Conservation (phyloP, 2,797 vertebrate genomes). For the Erpetoichthys calabaricus region DNA sequence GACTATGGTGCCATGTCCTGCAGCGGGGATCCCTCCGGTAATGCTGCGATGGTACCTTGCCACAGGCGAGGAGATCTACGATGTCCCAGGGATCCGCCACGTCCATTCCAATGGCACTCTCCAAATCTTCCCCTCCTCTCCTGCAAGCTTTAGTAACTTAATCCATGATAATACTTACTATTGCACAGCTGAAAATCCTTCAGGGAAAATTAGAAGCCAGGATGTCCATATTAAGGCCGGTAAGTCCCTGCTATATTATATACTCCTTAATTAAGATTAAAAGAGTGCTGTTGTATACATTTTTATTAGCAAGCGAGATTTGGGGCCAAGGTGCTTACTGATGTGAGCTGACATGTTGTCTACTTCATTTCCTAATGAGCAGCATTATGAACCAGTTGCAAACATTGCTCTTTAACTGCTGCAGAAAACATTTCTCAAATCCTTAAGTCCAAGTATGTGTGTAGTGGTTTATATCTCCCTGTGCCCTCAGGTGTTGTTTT, state of each 20-base stretch:
- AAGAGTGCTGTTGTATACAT: too few species aligned
- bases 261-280: too few species aligned
- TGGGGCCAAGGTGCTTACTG: too few species aligned
- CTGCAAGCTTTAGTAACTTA: slow-evolving; percentile 98
- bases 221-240: slow-evolving; percentile 99
- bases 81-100: slow-evolving; percentile 96
- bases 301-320: too few species aligned
- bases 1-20: slow-evolving; percentile 94
- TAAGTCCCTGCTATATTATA: slow-evolving; percentile 39
- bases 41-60: slow-evolving; percentile 95
- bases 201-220: slow-evolving; percentile 98
- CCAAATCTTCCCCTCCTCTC: slow-evolving; percentile 97
- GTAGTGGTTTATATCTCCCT: too few species aligned
- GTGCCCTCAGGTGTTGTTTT: too few species aligned
- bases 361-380: too few species aligned
- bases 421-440: too few species aligned
- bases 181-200: slow-evolving; percentile 98
- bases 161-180: slow-evolving; percentile 98
- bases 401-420: too few species aligned
- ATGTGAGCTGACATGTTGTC: too few species aligned
- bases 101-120: slow-evolving; percentile 97
- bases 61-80: slow-evolving; percentile 97
- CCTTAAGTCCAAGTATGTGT: too few species aligned
- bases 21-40: slow-evolving; percentile 80
- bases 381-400: too few species aligned